These are phyloP conservation scores for Trididemnum clinides DNA, from an alignment of 23 tunicate genomes.

Conservation along the genomic window DNA sequence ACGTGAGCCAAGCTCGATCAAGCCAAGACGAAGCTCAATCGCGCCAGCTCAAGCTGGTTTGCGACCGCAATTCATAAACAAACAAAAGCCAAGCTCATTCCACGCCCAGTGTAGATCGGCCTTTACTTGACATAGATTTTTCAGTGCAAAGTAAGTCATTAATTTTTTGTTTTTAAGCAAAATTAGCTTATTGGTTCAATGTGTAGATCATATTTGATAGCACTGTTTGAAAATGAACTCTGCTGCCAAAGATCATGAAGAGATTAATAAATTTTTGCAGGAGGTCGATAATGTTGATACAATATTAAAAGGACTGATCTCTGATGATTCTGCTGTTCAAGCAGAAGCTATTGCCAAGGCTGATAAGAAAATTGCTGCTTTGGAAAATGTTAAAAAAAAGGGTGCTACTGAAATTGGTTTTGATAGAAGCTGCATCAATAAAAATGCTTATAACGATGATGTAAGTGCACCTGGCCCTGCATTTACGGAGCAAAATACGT, in stretches of 20 bases:
- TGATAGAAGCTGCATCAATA: conserved; percentile 68
- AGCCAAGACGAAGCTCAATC: no score
- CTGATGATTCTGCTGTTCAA: conserved; percentile 49
- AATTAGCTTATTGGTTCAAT: no score
- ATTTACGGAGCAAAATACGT: conserved; percentile 45
- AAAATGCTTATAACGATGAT: conserved; percentile 61
- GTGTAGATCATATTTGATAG: no score
- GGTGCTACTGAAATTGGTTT: conserved; percentile 44
- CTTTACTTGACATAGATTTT: no score
- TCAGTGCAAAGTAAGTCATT: no score
- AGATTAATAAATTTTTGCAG: conserved; percentile 67
- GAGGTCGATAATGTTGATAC: conserved; percentile 71
- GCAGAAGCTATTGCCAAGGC: conserved; percentile 61
- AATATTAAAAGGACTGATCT: conserved; percentile 56
- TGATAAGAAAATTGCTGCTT: conserved; percentile 43
- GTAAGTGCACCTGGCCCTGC: not conserved
- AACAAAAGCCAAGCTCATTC: no score
- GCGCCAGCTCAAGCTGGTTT: no score
- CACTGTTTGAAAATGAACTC: no score
- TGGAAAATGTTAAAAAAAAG: conserved; percentile 1
- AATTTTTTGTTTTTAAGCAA: no score
- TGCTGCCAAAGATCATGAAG: conserved; percentile 43
- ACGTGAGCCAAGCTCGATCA: no score
- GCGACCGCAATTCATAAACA: no score
- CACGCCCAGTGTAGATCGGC: no score